Evolutionary conservation across 1,140 invertebrate species (phyloP).

Genomic region (Scylla paramamosain): DNA sequence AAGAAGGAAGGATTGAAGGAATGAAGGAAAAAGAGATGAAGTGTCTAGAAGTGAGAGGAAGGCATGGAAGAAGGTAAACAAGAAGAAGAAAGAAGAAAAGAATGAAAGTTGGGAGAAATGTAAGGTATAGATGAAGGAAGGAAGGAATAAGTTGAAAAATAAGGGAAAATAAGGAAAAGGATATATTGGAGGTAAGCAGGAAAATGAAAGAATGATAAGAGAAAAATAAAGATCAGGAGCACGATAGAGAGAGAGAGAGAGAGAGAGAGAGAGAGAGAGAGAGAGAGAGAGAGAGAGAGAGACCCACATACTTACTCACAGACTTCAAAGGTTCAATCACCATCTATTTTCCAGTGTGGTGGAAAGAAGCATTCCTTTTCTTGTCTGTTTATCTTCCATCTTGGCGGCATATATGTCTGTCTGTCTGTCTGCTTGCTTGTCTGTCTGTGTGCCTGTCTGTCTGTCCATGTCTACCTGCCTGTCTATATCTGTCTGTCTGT

Average conservation of each 20-base stretch:
- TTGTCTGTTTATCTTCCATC: constrained; percentile 4
- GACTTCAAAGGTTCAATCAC: neutral
- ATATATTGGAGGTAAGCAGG: neutral
- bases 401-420: neutral
- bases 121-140: neutral
- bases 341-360: neutral
- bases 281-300: constrained; percentile 39
- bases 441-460: neutral
- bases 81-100: neutral
- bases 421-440: neutral
- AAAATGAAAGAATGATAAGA: constrained; percentile 16
- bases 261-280: constrained; percentile 41
- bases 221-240: neutral
- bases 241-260: constrained; percentile 1
- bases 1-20: neutral
- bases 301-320: neutral
- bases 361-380: neutral
- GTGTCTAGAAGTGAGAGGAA: neutral
- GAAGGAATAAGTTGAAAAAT: neutral
- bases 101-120: neutral
- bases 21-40: neutral
- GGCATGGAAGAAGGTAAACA: neutral
- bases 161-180: neutral
- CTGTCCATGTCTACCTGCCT: neutral
- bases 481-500: too few relatives aligned